Base-by-base conservation (phyloP, 2,797 vertebrate species). In the Geotrypetes seraphini region DNA sequence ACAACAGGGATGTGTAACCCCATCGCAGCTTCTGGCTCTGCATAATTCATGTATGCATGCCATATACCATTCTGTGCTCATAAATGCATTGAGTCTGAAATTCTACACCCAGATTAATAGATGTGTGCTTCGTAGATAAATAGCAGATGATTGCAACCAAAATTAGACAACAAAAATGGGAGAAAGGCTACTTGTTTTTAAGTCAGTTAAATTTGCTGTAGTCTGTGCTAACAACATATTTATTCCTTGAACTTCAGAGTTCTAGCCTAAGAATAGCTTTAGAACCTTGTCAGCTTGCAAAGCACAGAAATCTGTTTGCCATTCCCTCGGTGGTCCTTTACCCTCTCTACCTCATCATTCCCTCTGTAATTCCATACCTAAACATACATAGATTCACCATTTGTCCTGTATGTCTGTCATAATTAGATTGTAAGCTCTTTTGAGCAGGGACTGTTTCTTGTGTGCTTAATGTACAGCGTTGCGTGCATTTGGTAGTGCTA, bases 21-120 rank as follows among this genome's bases (percentile, higher is more conserved):
- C 52, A 71, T 49, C 31, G 33, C 32, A 6, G 49, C 24, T 31
- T 43, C 36, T 49, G 44, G 60, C 60, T 43, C 47, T 25, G 50
- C 69, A 68, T 81, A 60, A 75, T 81, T 78, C 81, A 84, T 85
- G 85, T 81, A 81, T 81, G 69, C 70, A 71, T 63, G 57, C 54
- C 16, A 49, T 69, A 66, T 63, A 61, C 66, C 60, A 76, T 71
- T 61, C 37, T 41, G 47, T 28, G 42, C 35, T 77, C 69, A 71
- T 70, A 78, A 75, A 66, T 63, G 64, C 59, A 58, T 45, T 57
- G 69, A 73, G 76, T 79, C 55, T 60, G 71, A 74, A 75, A 76
- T 67, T 69, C 63, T 52, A 47, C 33, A 55, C 55, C 32, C 46
- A 67, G 65, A 74, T 57, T 63, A 64, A 47, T 46, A 36, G 66